Base-by-base conservation (phyloP, 2,797 vertebrate genomes). In the Limosa lapponica region DNA sequence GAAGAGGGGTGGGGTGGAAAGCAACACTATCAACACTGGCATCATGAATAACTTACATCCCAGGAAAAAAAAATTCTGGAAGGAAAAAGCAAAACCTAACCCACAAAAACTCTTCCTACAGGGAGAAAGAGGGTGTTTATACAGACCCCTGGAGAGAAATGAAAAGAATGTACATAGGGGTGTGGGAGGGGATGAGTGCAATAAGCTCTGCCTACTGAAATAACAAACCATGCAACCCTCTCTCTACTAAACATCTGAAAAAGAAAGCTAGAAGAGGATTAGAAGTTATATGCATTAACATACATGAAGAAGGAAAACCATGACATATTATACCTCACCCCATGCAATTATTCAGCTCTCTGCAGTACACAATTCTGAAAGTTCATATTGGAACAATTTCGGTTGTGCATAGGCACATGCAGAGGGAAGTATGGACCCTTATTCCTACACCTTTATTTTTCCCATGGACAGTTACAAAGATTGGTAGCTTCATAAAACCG, bases 251-350 rank as follows among this genome's bases (percentile, higher is more conserved):
- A 70, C 28, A 92, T 95, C 87, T 95, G 93, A 59, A 94, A 96
- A 96, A 94, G 94, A 80, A 92, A 96, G 94, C 95, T 90, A 51
- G 83, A 80, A 84, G 93, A 91, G 59, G 85, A 91, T 96, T 97
- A 97, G 90, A 74, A 92, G 93, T 96, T 95, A 95, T 93, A 87
- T 77, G 91, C 91, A 95, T 82, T 88, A 86, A 93, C 73, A 57
- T 52, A 94, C 55, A 67, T 0, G 3, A 94, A 94, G 27, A 48
- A 90, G 67, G 80, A 61, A 87, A 93, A 93, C 48, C 71, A 61
- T 32, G 70, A 84, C 64, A 24, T 10, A 73, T 34, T 75, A 43
- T 62, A 87, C 55, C 59, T 95, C 67, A 89, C 16, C 41, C 78
- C 93, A 97, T 88, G 89, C 90, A 92, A 90, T 71, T 86, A 72